These are phyloP conservation scores for Acipenser oxyrinchus DNA, from an alignment of 2,797 vertebrate species.

Conservation along the genomic window DNA sequence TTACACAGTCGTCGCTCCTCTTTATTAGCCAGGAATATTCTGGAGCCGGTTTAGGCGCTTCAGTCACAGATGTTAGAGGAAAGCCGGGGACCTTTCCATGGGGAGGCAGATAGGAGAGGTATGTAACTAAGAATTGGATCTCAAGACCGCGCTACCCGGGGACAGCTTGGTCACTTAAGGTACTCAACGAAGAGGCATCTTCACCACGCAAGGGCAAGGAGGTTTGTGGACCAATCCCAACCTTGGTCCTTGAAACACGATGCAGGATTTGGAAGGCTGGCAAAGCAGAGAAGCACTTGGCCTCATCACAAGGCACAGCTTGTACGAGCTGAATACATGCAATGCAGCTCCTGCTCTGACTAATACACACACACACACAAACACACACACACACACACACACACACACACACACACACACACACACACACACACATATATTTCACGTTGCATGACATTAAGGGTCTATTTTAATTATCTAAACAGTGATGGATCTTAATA, in stretches of 20 bases:
- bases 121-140: too few species aligned
- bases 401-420: slow-evolving; percentile 2
- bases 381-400: not conserved
- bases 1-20: slow-evolving; percentile 20
- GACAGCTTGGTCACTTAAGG: too few species aligned
- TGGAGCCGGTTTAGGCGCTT: slow-evolving; percentile 20
- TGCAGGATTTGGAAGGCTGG: not conserved
- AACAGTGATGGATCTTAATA: too few species aligned
- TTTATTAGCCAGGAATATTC: slow-evolving; percentile 13
- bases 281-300: slow-evolving; percentile 19
- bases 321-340: slow-evolving; percentile 37
- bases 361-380: slow-evolving; percentile 1
- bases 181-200: too few species aligned
- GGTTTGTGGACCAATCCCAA: too few species aligned
- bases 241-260: too few species aligned
- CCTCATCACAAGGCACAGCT: slow-evolving; percentile 41
- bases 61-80: slow-evolving; percentile 27
- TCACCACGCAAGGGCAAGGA: too few species aligned
- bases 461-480: too few species aligned
- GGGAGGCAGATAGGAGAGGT: too few species aligned
- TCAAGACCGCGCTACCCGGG: too few species aligned
- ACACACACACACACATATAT: slow-evolving; percentile 15
- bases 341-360: not conserved
- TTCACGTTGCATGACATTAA: not conserved
- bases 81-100: too few species aligned